Base-by-base conservation (phyloP, 2,113 vertebrate genomes). In the Triplophysa dalaica region DNA sequence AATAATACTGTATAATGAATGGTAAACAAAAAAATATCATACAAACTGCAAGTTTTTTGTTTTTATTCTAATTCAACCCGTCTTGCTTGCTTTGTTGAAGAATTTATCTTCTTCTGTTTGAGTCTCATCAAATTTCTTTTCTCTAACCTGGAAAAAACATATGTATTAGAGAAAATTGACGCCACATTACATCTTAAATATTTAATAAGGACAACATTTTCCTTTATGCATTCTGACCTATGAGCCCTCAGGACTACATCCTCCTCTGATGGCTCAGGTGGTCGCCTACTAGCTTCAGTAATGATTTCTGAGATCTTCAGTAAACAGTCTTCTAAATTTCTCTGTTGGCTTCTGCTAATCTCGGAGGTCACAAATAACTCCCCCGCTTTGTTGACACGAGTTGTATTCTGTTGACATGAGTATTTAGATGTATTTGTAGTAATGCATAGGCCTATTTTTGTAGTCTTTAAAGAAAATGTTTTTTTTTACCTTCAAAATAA, bases 331-430 rank as follows among this genome's bases (percentile, higher is more conserved):
- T 91, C 91, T 56, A 98, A 89, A 77, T 99, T 99, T 60, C 92
- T 93, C 83, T 96, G 94, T 78, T 99, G 98, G 86, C 95, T 97
- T 58, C 98, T 92, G 83, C 95, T 98, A 70, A 92, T 83, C 76
- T 99, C 95, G 0, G 97, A 98, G 1, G 85, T 96, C 62, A 99
- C 90, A 0, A 97, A 91, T 86, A 99, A 73, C 87, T 99, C 96
- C 0, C 98, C 98, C 0, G 88, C 88, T 83, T 90, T 94, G 84
- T 94, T 99, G 84, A 99, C 94, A 74, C 92, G 94, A 56, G 94
- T 96, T 89, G 89, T 95, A 80, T 96, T 89, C 98, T 99, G 83
- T 41, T 48, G 21, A 62, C 58, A 75, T 8, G 17, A 33, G 16
- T 12, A 2, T 52, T 70, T 2, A 26, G 5, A 43, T 4, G 3